Percentiles rank a stretch among this genome's conserved stretches.
Evolutionary conservation across 2,797 vertebrate genomes (phyloP).

Genomic region (Sibirionetta formosa): DNA sequence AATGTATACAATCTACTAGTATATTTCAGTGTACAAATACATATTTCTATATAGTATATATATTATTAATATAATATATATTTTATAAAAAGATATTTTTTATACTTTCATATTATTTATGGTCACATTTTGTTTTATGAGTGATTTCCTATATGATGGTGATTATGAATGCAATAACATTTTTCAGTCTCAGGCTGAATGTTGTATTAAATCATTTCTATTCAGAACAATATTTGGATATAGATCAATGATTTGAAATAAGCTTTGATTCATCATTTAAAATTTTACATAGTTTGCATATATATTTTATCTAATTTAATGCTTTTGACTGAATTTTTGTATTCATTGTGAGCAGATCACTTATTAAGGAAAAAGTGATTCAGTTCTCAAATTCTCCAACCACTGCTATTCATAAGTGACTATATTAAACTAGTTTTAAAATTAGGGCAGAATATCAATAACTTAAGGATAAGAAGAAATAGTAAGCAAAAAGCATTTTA

Average conservation of each 20-base stretch:
- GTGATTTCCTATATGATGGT: background rate
- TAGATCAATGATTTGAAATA: slow-evolving; percentile 18
- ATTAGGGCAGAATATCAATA: background rate
- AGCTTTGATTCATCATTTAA: background rate
- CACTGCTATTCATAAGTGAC: background rate
- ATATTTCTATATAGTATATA: background rate
- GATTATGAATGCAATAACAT: background rate
- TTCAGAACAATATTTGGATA: slow-evolving; percentile 5
- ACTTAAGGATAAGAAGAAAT: background rate
- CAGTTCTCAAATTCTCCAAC: background rate
- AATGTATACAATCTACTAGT: background rate
- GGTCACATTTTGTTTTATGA: background rate
- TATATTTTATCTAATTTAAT: background rate
- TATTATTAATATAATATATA: background rate
- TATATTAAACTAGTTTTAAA: slow-evolving; percentile 1
- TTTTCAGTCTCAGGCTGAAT: background rate
- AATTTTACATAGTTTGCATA: background rate
- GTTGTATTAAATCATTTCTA: background rate
- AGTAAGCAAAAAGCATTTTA: background rate
- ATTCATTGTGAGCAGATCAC: slow-evolving; percentile 10
- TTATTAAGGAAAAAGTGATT: background rate
- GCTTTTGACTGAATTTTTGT: slow-evolving; percentile 16
- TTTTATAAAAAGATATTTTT: background rate
- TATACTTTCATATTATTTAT: background rate
- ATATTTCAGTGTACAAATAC: background rate